A percentile compares a stretch with the other conserved stretches of the same genome.
Conservation (phyloP, 2,113 vertebrate species). For the Hemicordylus capensis region DNA sequence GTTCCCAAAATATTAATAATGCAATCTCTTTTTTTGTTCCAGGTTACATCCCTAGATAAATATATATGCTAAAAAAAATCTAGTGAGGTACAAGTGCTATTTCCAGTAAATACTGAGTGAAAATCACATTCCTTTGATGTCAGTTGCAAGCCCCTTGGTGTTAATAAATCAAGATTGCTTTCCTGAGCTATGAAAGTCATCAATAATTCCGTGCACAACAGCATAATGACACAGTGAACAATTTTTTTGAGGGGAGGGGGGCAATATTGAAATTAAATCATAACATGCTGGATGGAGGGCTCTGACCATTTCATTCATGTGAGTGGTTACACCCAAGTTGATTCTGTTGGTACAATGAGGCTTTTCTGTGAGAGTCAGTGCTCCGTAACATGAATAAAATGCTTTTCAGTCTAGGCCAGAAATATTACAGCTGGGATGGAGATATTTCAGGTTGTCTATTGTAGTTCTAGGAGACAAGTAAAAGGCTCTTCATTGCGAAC, state of each 20-base stretch:
- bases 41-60: neutral
- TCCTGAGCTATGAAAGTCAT: neutral
- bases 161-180: neutral
- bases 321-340: slow-evolving; percentile 1
- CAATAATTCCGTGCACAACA: neutral
- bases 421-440: slow-evolving; percentile 54
- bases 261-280: neutral
- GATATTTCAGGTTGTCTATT: slow-evolving; percentile 69
- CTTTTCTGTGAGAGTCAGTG: neutral
- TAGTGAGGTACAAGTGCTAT: neutral
- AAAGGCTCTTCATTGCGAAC: slow-evolving; percentile 68
- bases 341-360: slow-evolving; percentile 13
- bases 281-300: slow-evolving; percentile 27
- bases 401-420: slow-evolving; percentile 64
- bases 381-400: slow-evolving; percentile 35
- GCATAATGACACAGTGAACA: neutral
- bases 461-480: slow-evolving; percentile 72
- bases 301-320: neutral
- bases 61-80: neutral
- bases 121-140: neutral
- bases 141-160: neutral
- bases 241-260: slow-evolving; percentile 1
- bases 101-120: neutral
- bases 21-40: neutral
- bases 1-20: neutral